A percentile compares a stretch with the other conserved stretches of the same genome.
phyloP scores from a whole-genome alignment of 2,113 vertebrate species.

The mouse (Mus musculus) region GRCm39 chr6:137793001-137793500 shows the following conservation, averaged over 20 bases:
- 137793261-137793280: constrained; percentile 58
- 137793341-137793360: not conserved
- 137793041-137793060: constrained; percentile 17
- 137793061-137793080: constrained; percentile 60
- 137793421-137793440: not conserved
- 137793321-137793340: not conserved
- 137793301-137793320: constrained; percentile 43
- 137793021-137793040: constrained; percentile 34
- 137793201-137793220: constrained; percentile 4
- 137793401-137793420: not conserved
- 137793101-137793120: constrained; percentile 45
- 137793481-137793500: not conserved
- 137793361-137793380: not conserved
- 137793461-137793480: not conserved
- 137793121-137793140: constrained; percentile 72
- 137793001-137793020: not conserved
- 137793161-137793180: constrained; percentile 80
- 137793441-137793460: not conserved
- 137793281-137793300: constrained; percentile 29
- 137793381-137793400: not conserved
- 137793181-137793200: constrained; percentile 57
- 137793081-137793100: constrained; percentile 56
- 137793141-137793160: constrained; percentile 62
- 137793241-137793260: constrained; percentile 44
- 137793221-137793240: constrained; percentile 54